Base-by-base conservation (phyloP, 2,888 invertebrate species). In the Lissocephala sabroskyi region DNA sequence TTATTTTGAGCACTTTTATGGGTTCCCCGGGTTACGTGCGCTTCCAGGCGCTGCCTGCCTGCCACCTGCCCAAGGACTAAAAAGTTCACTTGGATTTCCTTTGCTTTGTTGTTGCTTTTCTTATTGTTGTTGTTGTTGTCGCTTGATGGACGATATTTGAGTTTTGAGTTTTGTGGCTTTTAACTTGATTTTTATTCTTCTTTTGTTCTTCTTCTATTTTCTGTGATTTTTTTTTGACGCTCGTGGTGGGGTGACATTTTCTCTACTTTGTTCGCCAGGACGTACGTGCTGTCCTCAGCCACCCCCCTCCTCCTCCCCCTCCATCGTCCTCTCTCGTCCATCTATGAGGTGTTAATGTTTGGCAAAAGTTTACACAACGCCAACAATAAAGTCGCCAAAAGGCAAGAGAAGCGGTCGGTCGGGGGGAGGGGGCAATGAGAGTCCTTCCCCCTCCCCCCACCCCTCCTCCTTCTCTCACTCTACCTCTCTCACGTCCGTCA, bases 341-440 rank as follows among this genome's bases (percentile, higher is more conserved):
- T 63, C 53, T 62, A 58, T 62, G 59, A 65, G 62, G 63, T 64
- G 63, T 64, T 64, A 65, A 64, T 64, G 63, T 56, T 65, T 65
- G 58, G 49, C 49, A 65, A n/a, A 65, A 65, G 46, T 63, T 63
- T 53, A 53, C 51, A 54, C 50, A 64, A 59, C 44, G n/a, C n/a
- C n/a, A 60, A 52, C 28, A 41, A 36, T 11, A 13, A 17, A 42
- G 42, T 13, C 19, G 17, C n/a, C n/a, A n/a, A n/a, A n/a, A 42
- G 13, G 14, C 33, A 33, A 16, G 7, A 3, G 23, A 23, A 23
- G 23, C 23, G 7, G 23, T 7, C 23, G 23, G 23, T 23, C 7
- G 23, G 23, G 7, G 23, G 7, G 23, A 23, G 23, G n/a, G n/a
- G n/a, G n/a, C n/a, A n/a, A n/a, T n/a, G n/a, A n/a, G n/a, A n/a